Evolutionary conservation across 1,140 invertebrate species (phyloP).

Genomic region (Monomorium pharaonis): DNA sequence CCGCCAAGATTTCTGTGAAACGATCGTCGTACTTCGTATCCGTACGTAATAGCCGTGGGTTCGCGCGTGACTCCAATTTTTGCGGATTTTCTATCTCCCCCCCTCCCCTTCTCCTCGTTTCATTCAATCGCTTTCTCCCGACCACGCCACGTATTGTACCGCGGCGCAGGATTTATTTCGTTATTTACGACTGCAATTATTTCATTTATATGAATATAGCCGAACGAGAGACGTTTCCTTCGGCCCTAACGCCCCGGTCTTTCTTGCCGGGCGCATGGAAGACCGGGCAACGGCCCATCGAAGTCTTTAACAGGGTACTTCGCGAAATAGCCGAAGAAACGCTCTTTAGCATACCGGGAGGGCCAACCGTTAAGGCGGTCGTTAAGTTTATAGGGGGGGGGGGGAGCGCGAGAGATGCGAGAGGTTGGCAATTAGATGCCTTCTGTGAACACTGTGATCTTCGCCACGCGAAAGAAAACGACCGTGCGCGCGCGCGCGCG

Average conservation of each 20-base stretch:
- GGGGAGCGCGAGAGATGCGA: constrained; percentile 77
- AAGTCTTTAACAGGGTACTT: constrained; percentile 81
- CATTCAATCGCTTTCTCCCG: background rate
- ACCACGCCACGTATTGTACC: background rate
- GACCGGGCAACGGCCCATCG: constrained; percentile 70
- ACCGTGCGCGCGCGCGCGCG: constrained; percentile 35
- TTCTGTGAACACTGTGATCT: constrained; percentile 78
- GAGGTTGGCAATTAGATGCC: constrained; percentile 78
- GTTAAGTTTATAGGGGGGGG: constrained; percentile 79
- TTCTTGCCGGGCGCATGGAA: constrained; percentile 55
- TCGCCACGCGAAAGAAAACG: constrained; percentile 75
- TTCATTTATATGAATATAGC: constrained; percentile 13
- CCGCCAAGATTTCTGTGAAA: constrained; percentile 48
- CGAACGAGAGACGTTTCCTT: constrained; percentile 36
- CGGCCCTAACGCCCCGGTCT: constrained; percentile 30
- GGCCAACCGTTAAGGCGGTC: constrained; percentile 79
- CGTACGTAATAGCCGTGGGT: background rate
- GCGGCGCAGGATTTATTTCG: background rate
- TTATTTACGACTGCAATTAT: constrained; percentile 12
- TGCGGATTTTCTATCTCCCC: background rate
- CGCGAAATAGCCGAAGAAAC: constrained; percentile 76
- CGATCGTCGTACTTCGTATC: constrained; percentile 5
- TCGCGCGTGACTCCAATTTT: background rate
- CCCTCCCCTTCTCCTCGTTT: background rate
- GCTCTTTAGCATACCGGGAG: constrained; percentile 81